These are phyloP conservation scores for Lomographa bimaculata DNA, from an alignment of 2,888 invertebrate species.

Conservation along the genomic window DNA sequence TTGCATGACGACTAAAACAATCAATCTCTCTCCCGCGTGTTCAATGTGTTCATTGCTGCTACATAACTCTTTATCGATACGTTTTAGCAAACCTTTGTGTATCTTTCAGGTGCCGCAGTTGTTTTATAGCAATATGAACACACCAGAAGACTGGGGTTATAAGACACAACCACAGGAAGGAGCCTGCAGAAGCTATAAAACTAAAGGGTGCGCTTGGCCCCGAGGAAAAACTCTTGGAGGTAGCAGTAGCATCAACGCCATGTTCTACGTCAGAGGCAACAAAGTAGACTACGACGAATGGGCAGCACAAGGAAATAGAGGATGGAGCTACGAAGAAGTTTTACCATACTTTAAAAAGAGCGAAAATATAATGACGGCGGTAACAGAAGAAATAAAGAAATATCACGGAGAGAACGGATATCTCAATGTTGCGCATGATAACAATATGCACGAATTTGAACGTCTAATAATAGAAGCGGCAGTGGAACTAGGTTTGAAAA, in stretches of 20 bases:
- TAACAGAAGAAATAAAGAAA: constrained; percentile 38
- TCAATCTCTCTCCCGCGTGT: constrained; percentile 4
- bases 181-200: constrained; percentile 64
- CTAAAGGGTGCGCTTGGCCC: constrained; percentile 76
- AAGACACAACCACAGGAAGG: constrained; percentile 70
- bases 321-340: constrained; percentile 83
- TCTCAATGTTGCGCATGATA: constrained; percentile 58
- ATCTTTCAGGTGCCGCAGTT: constrained; percentile 51
- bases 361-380: constrained; percentile 56
- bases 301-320: constrained; percentile 76
- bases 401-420: constrained; percentile 67
- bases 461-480: constrained; percentile 58
- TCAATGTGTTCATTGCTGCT: no score
- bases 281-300: constrained; percentile 80
- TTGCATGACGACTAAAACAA: constrained; percentile 1
- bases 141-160: constrained; percentile 81
- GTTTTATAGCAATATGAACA: constrained; percentile 51
- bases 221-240: constrained; percentile 86
- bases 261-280: constrained; percentile 83
- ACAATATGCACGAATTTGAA: constrained; percentile 42
- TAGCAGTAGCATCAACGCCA: constrained; percentile 82
- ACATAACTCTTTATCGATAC: no score
- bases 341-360: constrained; percentile 77
- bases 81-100: no score
- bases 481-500: constrained; percentile 65